These are phyloP conservation scores for Grantiella picta DNA, from an alignment of 2,113 vertebrate genomes.

Conservation along the genomic window DNA sequence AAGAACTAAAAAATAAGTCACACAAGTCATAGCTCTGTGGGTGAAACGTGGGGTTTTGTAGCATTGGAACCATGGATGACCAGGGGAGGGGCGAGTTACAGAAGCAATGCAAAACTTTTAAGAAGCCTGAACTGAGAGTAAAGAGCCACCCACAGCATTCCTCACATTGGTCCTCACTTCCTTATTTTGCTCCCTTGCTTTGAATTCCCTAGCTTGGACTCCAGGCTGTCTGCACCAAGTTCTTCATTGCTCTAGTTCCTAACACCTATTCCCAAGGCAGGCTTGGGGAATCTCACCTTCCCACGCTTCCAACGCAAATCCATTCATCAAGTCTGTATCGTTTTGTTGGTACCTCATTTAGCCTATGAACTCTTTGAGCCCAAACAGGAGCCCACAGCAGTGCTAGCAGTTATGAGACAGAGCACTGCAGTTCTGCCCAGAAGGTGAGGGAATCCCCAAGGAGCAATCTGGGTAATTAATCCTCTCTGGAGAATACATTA, in stretches of 20 bases:
- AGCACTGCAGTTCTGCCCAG: not conserved
- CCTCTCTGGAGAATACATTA: not conserved
- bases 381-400: not conserved
- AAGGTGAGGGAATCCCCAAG: not conserved
- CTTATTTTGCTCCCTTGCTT: not conserved
- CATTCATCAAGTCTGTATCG: fast-evolving
- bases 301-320: not conserved
- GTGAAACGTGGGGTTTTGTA: not conserved
- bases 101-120: not conserved
- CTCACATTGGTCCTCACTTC: not conserved
- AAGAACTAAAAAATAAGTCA: not conserved
- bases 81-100: not conserved
- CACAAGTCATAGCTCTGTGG: not conserved
- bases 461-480: not conserved
- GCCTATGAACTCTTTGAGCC: not conserved
- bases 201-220: not conserved
- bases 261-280: too few species aligned
- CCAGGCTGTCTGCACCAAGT: not conserved
- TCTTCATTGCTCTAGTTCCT: not conserved
- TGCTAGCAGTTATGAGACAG: not conserved
- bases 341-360: not conserved
- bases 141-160: not conserved
- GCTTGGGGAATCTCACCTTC: not conserved
- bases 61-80: not conserved
- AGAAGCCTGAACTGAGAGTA: not conserved